Conservation (phyloP, 2,113 vertebrate genomes). For the Progne subis region DNA sequence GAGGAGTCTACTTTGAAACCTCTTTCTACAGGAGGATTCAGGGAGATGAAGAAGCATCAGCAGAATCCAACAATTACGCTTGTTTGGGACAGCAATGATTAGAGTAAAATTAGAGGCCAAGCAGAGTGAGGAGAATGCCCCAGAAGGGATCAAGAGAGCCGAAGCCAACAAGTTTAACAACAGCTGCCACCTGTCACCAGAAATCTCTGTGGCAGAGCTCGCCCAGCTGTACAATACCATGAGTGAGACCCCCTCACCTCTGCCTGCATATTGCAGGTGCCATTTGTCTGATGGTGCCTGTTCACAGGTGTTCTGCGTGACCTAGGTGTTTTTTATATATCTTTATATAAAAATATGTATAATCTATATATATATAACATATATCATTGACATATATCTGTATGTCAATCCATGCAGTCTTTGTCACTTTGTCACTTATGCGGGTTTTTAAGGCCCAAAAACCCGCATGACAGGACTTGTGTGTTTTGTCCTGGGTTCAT, state of each 20-base stretch:
- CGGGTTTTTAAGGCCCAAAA: not conserved
- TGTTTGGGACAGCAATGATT: not conserved
- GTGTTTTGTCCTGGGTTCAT: not conserved
- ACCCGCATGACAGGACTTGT: rapidly evolving
- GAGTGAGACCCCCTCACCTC: not conserved
- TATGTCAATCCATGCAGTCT: not conserved
- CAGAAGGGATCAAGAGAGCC: not conserved
- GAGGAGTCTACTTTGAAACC: not conserved
- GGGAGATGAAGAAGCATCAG: not conserved
- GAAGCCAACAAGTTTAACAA: not conserved
- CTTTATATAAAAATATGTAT: not conserved
- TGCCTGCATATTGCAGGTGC: not conserved
- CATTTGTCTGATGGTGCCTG: not conserved
- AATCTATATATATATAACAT: no score
- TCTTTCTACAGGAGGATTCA: not conserved
- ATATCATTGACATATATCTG: not conserved
- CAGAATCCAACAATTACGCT: not conserved
- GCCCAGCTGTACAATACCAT: not conserved
- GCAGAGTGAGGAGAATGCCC: not conserved
- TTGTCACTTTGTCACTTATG: not conserved
- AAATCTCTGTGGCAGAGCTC: not conserved
- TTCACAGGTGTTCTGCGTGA: not conserved
- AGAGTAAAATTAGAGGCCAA: not conserved
- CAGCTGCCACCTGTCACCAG: not conserved
- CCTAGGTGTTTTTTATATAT: not conserved